Conservation (phyloP, 2,797 vertebrate species). For the Cryptoblepharus egeriae region DNA sequence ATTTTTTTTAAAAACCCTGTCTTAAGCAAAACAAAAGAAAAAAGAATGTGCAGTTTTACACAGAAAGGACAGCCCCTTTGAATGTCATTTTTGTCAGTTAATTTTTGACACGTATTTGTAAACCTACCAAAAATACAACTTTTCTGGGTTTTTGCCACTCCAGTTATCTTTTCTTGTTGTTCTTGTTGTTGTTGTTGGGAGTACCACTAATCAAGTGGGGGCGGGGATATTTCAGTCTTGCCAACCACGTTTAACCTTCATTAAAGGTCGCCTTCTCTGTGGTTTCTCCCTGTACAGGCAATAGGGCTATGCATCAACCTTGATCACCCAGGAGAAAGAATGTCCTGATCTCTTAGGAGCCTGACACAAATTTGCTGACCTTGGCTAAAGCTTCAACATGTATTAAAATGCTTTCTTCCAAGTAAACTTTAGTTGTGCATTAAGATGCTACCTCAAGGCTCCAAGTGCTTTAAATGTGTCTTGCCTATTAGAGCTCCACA, state of each 20-base stretch:
- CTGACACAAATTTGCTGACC: conserved; percentile 67
- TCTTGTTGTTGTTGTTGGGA: conserved; percentile 52
- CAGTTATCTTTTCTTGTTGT: conserved; percentile 55
- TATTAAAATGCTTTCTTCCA: conserved; percentile 69
- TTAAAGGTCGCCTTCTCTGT: conserved; percentile 75
- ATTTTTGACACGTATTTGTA: conserved; percentile 69
- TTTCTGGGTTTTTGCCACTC: conserved; percentile 39
- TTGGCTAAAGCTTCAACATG: conserved; percentile 70
- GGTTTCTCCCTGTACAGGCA: conserved; percentile 70
- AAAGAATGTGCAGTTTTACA: conserved; percentile 66
- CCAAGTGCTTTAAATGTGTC: conserved; percentile 79
- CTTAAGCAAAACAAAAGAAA: conserved; percentile 24
- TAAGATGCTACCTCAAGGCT: conserved; percentile 85
- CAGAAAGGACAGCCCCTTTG: conserved; percentile 58
- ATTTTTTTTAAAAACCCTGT: conserved; percentile 15
- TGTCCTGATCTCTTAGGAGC: conserved; percentile 67
- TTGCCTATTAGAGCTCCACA: conserved; percentile 74
- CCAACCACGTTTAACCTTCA: conserved; percentile 66
- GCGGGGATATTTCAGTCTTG: conserved; percentile 43
- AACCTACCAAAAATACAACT: conserved; percentile 71
- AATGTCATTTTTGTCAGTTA: conserved; percentile 71
- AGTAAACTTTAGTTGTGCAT: conserved; percentile 75
- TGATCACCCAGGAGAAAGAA: conserved; percentile 61
- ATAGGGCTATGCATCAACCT: conserved; percentile 74
- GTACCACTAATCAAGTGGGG: conserved; percentile 46